These are phyloP conservation scores for Accipiter cooperii DNA, from an alignment of 2,113 vertebrate species.

Conservation along the genomic window DNA sequence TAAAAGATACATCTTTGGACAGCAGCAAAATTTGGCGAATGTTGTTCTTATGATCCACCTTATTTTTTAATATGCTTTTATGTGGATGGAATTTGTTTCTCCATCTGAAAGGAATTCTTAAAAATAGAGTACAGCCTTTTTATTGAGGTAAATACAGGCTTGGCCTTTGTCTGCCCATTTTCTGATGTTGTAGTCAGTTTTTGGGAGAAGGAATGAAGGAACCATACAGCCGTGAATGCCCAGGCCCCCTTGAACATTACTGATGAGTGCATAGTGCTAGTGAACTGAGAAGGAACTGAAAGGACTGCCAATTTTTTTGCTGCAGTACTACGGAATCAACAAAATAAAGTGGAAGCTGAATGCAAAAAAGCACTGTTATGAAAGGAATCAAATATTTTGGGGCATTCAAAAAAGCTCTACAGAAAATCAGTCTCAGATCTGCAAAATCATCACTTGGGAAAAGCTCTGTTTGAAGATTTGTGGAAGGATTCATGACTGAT, in stretches of 20 bases:
- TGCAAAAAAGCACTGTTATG: neutral
- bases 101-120: neutral
- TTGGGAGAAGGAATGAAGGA: neutral
- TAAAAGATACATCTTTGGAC: neutral
- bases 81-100: neutral
- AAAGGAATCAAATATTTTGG: neutral
- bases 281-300: neutral
- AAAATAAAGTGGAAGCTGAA: neutral
- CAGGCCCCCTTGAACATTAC: neutral
- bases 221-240: neutral
- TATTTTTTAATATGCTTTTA: neutral
- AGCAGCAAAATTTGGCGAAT: neutral
- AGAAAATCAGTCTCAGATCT: neutral
- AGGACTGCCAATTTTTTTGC: neutral
- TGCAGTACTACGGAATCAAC: neutral
- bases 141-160: neutral
- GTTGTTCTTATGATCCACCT: neutral
- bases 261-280: neutral
- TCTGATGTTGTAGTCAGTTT: neutral
- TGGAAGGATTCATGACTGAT: neutral
- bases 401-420: neutral
- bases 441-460: neutral
- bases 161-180: neutral
- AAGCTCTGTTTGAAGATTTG: neutral
- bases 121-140: neutral